A percentile compares a stretch with the other conserved stretches of the same genome.
Conservation (phyloP, 2,888 invertebrate species). For the Lordiphosa andalusiaca region DNA sequence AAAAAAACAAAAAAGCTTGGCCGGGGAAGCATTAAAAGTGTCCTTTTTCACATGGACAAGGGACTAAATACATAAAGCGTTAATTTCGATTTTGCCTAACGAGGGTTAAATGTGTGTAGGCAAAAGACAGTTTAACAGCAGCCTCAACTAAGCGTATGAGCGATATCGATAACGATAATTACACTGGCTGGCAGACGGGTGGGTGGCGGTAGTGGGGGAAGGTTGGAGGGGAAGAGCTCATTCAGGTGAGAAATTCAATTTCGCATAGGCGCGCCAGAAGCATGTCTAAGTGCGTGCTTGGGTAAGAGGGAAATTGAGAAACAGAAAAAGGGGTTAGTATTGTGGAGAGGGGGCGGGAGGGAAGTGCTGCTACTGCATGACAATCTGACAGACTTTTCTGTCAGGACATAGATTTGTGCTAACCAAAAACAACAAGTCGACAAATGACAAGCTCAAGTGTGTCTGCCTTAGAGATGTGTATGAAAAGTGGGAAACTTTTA, state of each 20-base stretch:
- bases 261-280: slow-evolving; percentile 29
- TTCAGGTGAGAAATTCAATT: slow-evolving; percentile 70
- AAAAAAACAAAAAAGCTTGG: slow-evolving; percentile 17
- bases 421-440: slow-evolving; percentile 28
- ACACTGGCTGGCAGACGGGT: slow-evolving; percentile 59
- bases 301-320: slow-evolving; percentile 6
- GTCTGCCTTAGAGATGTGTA: slow-evolving; percentile 21
- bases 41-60: slow-evolving; percentile 52
- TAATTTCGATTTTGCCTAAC: slow-evolving; percentile 70
- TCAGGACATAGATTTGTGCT: slow-evolving; percentile 46
- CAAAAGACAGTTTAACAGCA: slow-evolving; percentile 30
- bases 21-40: slow-evolving; percentile 64
- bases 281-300: slow-evolving; percentile 41
- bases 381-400: slow-evolving; percentile 66
- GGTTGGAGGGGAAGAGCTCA: slow-evolving; percentile 24
- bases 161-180: slow-evolving; percentile 73
- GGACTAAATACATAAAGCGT: slow-evolving; percentile 64
- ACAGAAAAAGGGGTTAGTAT: background rate
- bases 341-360: no score
- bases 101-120: slow-evolving; percentile 57
- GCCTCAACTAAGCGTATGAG: slow-evolving; percentile 61
- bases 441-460: slow-evolving; percentile 58
- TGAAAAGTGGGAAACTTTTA: background rate
- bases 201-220: background rate
- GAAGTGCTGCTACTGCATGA: slow-evolving; percentile 60